Evolutionary conservation across 2,113 vertebrate species (phyloP).

Genomic region (Ascaphus truei): DNA sequence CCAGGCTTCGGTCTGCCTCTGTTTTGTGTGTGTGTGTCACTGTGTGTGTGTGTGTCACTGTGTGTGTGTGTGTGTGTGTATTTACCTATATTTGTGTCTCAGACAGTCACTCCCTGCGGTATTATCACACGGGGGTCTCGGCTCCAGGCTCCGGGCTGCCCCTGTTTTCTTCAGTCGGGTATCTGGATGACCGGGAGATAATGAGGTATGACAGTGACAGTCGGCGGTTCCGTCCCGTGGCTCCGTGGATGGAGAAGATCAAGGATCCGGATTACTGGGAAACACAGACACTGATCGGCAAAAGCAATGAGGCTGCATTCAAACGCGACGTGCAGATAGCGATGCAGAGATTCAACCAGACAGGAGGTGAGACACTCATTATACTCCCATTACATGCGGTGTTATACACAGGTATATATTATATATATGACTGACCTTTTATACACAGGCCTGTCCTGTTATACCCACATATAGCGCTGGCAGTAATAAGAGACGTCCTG

Average conservation of each 20-base stretch:
- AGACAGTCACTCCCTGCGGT: constrained; percentile 53
- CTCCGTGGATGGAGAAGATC: constrained; percentile 42
- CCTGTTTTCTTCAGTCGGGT: constrained; percentile 54
- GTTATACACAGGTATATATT: no score
- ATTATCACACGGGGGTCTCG: constrained; percentile 56
- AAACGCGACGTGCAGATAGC: constrained; percentile 56
- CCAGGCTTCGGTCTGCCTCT: no score
- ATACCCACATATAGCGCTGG: no score
- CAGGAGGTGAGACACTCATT: no score
- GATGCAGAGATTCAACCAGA: constrained; percentile 38
- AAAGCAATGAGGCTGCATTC: constrained; percentile 59
- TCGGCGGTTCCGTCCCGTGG: constrained; percentile 36
- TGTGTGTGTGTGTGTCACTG: no score
- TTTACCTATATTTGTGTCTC: no score
- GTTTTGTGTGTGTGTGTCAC: no score
- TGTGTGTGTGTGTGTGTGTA: no score
- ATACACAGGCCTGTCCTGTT: no score
- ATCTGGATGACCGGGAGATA: constrained; percentile 48
- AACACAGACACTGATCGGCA: constrained; percentile 48
- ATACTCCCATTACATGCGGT: no score
- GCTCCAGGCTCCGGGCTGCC: constrained; percentile 15
- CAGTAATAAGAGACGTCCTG: no score
- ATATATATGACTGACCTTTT: no score
- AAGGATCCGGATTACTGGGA: constrained; percentile 41
- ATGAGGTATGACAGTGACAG: constrained; percentile 48